phyloP scores from a whole-genome alignment of 2,797 vertebrate genomes.

The Artibeus jamaicensis region DNA sequence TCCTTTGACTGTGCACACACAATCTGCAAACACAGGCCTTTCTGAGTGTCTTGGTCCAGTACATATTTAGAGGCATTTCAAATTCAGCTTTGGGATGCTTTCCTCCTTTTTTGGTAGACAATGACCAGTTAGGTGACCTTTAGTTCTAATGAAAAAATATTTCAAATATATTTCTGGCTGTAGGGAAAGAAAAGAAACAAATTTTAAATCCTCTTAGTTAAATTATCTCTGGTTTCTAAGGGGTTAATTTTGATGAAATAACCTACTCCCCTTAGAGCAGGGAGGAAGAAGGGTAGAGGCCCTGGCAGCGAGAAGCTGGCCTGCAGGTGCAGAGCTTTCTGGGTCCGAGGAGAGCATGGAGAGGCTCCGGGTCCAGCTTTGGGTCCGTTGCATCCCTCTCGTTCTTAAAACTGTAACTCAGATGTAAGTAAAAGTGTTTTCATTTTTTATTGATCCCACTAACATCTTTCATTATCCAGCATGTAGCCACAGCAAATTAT shows the following conservation, averaged over 20 bases:
- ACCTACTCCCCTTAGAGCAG: background rate
- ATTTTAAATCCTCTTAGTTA: background rate
- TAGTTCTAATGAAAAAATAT: slow-evolving; percentile 45
- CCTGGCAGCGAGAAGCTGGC: background rate
- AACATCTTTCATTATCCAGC: slow-evolving; percentile 86
- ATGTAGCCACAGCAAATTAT: slow-evolving; percentile 85
- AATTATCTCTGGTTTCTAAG: slow-evolving; percentile 15
- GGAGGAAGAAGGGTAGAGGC: background rate
- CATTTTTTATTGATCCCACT: slow-evolving; percentile 86
- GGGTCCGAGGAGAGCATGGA: background rate
- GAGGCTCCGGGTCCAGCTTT: slow-evolving; percentile 69
- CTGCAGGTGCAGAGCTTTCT: background rate
- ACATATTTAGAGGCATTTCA: background rate
- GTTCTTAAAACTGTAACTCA: slow-evolving; percentile 85
- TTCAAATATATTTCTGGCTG: slow-evolving; percentile 21
- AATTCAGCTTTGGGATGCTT: background rate
- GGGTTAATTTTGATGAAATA: slow-evolving; percentile 48
- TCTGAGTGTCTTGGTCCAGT: background rate
- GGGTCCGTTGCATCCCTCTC: slow-evolving; percentile 76
- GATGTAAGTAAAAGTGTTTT: slow-evolving; percentile 87
- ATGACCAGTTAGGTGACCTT: slow-evolving; percentile 63
- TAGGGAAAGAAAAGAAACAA: background rate
- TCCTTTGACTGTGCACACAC: background rate
- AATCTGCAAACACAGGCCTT: background rate
- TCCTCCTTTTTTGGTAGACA: slow-evolving; percentile 29